These are phyloP conservation scores for Psammodynastes pulverulentus DNA, from an alignment of 2,113 vertebrate genomes.

Conservation along the genomic window DNA sequence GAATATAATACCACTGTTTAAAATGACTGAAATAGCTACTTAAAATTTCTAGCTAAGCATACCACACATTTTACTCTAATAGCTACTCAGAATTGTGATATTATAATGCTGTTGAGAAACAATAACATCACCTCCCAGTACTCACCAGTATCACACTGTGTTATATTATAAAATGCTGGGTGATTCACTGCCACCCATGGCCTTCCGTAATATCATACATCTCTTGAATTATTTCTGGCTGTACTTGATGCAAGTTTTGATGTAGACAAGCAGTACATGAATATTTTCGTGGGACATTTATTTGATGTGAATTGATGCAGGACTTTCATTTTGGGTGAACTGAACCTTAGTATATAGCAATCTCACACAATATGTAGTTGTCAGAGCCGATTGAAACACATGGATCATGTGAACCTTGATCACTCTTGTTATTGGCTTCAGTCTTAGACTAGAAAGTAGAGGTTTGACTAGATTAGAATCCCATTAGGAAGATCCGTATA, in stretches of 20 bases:
- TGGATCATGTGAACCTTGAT: neutral
- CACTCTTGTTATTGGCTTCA: neutral
- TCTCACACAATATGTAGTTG: neutral
- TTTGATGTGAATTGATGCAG: neutral
- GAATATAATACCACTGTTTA: slow-evolving; percentile 34
- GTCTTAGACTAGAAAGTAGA: neutral
- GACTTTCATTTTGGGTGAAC: neutral
- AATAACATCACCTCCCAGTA: neutral
- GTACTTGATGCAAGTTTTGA: neutral
- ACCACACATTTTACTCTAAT: slow-evolving; percentile 36
- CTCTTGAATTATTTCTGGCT: neutral
- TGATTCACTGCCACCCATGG: neutral
- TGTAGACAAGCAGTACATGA: neutral
- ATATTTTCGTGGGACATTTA: neutral
- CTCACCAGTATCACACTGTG: neutral
- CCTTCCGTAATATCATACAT: too few species aligned
- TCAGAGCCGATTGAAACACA: neutral
- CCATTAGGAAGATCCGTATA: neutral
- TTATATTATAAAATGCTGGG: neutral
- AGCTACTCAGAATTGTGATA: slow-evolving; percentile 11
- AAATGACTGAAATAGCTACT: slow-evolving; percentile 25
- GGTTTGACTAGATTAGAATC: neutral
- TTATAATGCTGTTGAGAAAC: neutral
- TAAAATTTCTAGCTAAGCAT: slow-evolving; percentile 35
- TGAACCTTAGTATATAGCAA: neutral